Evolutionary conservation across 64 coral and sea anemone genomes (phyloP), one percentile per base, ranked within the genome.

Genomic region (Pocillopora verrucosa): DNA sequence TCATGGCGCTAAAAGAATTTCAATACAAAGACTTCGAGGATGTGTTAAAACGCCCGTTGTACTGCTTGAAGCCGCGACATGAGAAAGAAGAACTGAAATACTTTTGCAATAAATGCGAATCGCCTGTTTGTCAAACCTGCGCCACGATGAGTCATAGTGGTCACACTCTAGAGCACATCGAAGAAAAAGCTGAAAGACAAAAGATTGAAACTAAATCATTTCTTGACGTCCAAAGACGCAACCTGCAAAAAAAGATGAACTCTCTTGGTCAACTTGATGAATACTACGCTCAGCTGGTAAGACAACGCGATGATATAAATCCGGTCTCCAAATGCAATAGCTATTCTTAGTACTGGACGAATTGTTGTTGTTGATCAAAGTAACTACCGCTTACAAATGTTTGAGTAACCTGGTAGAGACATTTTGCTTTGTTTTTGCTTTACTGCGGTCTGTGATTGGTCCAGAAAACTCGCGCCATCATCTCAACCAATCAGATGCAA

Each of bases 1-100:
- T 69, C 24, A 19, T 16, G 25, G 93, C 62, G 9, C 72, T 87
- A 14, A 86, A 67, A 65, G 72, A 94, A 58, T 84, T 91, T n/a
- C 77, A 79, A 13, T 57, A 82, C 38, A 87, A 80, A 15, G 88
- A 94, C 60, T 67, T 90, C 10, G 67, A 76, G 61, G 93, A 94
- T 76, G 76, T 95, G 4, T 74, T 95, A 65, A 76, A 91, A 30
- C 87, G 80, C 76, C 87, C 74, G n/a, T 34, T 78, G 56, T 90
- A 86, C 75, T 95, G 93, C 88, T 78, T 63, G 61, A 86, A 88
- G 17, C 87, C 78, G 20, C 74, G 84, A 13, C 93, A 94, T 56
- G 82, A 94, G 57, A 94, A 80, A 57, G 93, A 95, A 59, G 76
- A 78, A 0, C 16, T 95, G 56, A 86, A 82, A n/a, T 95, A 86